phyloP scores from a whole-genome alignment of 64 coral and sea anemone species.

The Dendrophyllia cribrosa region DNA sequence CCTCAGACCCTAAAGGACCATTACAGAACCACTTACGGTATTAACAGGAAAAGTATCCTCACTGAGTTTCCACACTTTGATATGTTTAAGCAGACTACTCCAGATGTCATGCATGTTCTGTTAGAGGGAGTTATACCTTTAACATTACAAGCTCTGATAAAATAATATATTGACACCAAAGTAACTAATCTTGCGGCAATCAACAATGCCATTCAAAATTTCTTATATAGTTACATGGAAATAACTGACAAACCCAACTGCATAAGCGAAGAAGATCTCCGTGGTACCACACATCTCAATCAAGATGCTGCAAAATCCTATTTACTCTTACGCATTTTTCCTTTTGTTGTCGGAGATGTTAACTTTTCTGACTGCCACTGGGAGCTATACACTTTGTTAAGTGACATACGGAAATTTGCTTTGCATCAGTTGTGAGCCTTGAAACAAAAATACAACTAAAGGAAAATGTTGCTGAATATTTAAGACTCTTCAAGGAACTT shows the following conservation, averaged over 20 bases:
- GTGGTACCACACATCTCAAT: slow-evolving; percentile 13
- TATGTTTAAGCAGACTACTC: slow-evolving; percentile 68
- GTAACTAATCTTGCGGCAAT: slow-evolving; percentile 6
- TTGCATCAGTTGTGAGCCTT: slow-evolving; percentile 53
- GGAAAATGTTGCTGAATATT: slow-evolving; percentile 2
- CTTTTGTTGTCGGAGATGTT: slow-evolving; percentile 56
- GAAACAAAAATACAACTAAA: slow-evolving; percentile 51
- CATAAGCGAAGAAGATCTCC: slow-evolving; percentile 9
- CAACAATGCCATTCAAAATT: slow-evolving; percentile 19
- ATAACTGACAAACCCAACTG: slow-evolving; percentile 37
- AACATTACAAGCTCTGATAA: slow-evolving; percentile 33
- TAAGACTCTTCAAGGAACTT: slow-evolving; percentile 40
- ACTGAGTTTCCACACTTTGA: slow-evolving; percentile 73
- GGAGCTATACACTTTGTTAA: slow-evolving; percentile 48
- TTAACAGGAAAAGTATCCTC: slow-evolving; percentile 64
- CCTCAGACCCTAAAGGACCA: slow-evolving; percentile 34
- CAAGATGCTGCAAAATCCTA: slow-evolving; percentile 69
- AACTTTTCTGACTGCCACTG: slow-evolving; percentile 27
- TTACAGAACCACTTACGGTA: slow-evolving; percentile 47
- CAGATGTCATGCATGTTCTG: slow-evolving; percentile 80
- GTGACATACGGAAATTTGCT: slow-evolving; percentile 55
- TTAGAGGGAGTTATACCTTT: slow-evolving; percentile 71
- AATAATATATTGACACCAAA: slow-evolving; percentile 32
- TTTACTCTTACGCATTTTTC: slow-evolving; percentile 62
- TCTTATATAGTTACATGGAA: slow-evolving; percentile 35